These are phyloP conservation scores for Tetramorium parvispinum DNA, from an alignment of 1,140 invertebrate species.

Conservation along the genomic window DNA sequence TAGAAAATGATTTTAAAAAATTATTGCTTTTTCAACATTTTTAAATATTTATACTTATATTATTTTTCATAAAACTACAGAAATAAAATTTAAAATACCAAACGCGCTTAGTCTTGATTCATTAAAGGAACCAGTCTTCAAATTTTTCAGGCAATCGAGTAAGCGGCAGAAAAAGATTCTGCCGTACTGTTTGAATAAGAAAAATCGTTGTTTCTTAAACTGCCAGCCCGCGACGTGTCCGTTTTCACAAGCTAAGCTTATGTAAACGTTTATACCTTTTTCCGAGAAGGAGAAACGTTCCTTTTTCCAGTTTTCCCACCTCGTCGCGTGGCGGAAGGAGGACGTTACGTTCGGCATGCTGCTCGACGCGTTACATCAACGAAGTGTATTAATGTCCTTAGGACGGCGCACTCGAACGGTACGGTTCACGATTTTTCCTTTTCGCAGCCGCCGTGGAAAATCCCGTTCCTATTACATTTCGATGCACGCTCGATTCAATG, in stretches of 20 bases:
- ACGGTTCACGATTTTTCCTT: conserved; percentile 40
- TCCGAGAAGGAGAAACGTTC: conserved; percentile 12
- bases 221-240: conserved; percentile 20
- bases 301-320: conserved; percentile 3
- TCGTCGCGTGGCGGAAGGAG: not conserved
- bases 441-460: conserved; percentile 44
- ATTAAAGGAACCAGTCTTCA: not conserved
- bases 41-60: no score
- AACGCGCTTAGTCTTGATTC: not conserved
- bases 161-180: not conserved
- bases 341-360: conserved; percentile 26
- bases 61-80: not conserved
- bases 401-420: conserved; percentile 39
- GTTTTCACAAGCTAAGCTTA: conserved; percentile 16
- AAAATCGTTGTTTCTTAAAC: conserved; percentile 27
- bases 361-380: conserved; percentile 44
- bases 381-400: conserved; percentile 55
- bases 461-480: conserved; percentile 54
- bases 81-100: not conserved
- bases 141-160: not conserved
- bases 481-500: conserved; percentile 54
- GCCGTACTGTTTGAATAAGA: not conserved
- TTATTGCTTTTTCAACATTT: no score
- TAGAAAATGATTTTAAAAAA: no score
- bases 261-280: conserved; percentile 34